Base-by-base conservation (phyloP, 1,140 invertebrate species). In the Bemisia tabaci region DNA sequence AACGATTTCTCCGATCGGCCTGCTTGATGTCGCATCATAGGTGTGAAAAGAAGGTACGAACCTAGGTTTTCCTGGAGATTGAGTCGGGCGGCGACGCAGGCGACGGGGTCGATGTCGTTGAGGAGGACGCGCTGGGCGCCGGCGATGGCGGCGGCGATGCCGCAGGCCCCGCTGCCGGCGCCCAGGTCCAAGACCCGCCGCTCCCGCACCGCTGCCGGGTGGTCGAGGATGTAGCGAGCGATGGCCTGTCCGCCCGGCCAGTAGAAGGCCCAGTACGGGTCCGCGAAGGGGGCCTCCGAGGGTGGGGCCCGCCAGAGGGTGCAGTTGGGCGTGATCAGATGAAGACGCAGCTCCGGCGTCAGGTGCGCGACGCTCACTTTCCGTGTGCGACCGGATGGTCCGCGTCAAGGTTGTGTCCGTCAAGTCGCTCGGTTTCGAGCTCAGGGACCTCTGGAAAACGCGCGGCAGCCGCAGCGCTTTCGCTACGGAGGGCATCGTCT, bases 211-310 rank as follows among this genome's bases (percentile, higher is more conserved):
- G 77, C 58, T 0, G 70, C 59, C 12, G 70, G 71, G 70, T 81
- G 79, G 63, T 82, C 81, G 60, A 82, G 69, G 26, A 82, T 77
- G 68, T 76, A 82, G 69, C 80, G 79, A 0, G 79, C 74, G 26
- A 81, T 74, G 39, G 78, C 81, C 65, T 84, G 82, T 2, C 82
- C 83, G 1, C 83, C 83, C 0, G 82, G 82, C 82, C 83, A 84
- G 68, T 83, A 84, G 71, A 84, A 83, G 0, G 78, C 80, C 81
- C 82, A 84, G 71, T 80, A 83, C 0, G 82, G 82, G 58, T 84
- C 75, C 25, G 69, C 67, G 39, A 81, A 79, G 0, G 77, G 73
- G 0, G 71, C 70, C 25, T 74, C 65, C 2, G 75, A 71, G 1
- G 66, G 69, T 0, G 71, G 72, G 0, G 77, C 75, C 2, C 73